phyloP scores from a whole-genome alignment of 2,888 invertebrate species.

The Anorthoa munda region DNA sequence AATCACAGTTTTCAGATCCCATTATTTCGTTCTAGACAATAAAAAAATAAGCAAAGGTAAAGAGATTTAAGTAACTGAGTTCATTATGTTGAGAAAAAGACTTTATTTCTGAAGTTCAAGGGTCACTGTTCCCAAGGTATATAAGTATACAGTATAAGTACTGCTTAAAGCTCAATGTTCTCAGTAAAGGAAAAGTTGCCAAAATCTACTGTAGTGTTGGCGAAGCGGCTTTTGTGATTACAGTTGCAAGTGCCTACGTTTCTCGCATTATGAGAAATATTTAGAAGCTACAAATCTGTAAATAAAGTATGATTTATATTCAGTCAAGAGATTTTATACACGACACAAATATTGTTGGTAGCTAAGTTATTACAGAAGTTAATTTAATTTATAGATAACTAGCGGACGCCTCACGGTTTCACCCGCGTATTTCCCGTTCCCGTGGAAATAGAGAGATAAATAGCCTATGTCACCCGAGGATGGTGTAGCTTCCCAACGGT shows the following conservation, averaged over 20 bases:
- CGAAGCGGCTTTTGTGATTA: slow-evolving; percentile 40
- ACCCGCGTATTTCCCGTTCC: too few species aligned
- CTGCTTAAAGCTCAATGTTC: slow-evolving; percentile 25
- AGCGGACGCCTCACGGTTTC: too few species aligned
- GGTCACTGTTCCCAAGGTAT: slow-evolving; percentile 12
- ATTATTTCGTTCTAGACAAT: slow-evolving; percentile 23
- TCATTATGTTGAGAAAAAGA: slow-evolving; percentile 28
- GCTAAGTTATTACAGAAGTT: not conserved
- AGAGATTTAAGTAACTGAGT: slow-evolving; percentile 15
- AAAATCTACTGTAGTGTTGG: slow-evolving; percentile 29
- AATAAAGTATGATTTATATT: slow-evolving; percentile 3
- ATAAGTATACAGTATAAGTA: not conserved
- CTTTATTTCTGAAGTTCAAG: slow-evolving; percentile 11
- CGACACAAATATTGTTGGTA: not conserved
- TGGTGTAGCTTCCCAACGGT: too few species aligned
- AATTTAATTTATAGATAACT: not conserved
- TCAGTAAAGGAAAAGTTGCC: slow-evolving; percentile 34
- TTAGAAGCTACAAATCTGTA: slow-evolving; percentile 17
- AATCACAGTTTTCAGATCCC: slow-evolving; percentile 24
- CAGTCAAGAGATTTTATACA: not conserved
- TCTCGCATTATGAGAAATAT: slow-evolving; percentile 25
- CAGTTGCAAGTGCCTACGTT: slow-evolving; percentile 29
- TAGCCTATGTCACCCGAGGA: too few species aligned
- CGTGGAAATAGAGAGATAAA: too few species aligned
- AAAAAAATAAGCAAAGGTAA: slow-evolving; percentile 28